Conservation (phyloP, 2,888 invertebrate species). For the Dendrolimus houi region DNA sequence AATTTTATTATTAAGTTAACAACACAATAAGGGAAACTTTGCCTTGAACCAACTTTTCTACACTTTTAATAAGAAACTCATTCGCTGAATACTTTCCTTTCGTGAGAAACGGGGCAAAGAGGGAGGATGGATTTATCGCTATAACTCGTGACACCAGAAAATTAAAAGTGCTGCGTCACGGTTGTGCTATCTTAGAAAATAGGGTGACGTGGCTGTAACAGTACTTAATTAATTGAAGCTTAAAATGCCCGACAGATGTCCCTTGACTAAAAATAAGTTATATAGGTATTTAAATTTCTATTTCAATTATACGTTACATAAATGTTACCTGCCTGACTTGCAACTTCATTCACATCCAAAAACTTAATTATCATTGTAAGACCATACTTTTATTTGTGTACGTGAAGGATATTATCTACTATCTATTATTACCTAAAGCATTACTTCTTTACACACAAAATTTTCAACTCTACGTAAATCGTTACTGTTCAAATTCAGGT, state of each 20-base stretch:
- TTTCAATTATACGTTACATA: no score
- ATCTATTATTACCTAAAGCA: no score
- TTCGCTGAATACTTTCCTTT: slow-evolving; percentile 63
- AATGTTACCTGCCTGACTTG: no score
- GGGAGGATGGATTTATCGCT: slow-evolving; percentile 56
- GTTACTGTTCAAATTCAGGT: no score
- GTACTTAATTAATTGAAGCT: slow-evolving; percentile 66
- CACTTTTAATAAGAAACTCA: slow-evolving; percentile 63
- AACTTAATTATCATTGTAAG: no score
- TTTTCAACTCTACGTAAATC: no score
- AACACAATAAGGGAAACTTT: slow-evolving; percentile 48
- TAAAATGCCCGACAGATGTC: slow-evolving; percentile 15
- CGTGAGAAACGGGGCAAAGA: slow-evolving; percentile 31
- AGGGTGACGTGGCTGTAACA: slow-evolving; percentile 59
- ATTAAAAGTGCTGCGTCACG: slow-evolving; percentile 68
- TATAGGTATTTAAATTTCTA: no score
- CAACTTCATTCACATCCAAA: no score
- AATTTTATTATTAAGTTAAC: slow-evolving; percentile 32
- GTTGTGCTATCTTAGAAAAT: slow-evolving; percentile 56
- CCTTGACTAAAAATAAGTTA: background rate
- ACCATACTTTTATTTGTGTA: no score
- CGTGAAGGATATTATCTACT: no score
- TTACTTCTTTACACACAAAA: no score
- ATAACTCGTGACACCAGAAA: slow-evolving; percentile 67
- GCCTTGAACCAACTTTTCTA: slow-evolving; percentile 55